Conservation (phyloP, 2,888 invertebrate species). For the Seira musarum region DNA sequence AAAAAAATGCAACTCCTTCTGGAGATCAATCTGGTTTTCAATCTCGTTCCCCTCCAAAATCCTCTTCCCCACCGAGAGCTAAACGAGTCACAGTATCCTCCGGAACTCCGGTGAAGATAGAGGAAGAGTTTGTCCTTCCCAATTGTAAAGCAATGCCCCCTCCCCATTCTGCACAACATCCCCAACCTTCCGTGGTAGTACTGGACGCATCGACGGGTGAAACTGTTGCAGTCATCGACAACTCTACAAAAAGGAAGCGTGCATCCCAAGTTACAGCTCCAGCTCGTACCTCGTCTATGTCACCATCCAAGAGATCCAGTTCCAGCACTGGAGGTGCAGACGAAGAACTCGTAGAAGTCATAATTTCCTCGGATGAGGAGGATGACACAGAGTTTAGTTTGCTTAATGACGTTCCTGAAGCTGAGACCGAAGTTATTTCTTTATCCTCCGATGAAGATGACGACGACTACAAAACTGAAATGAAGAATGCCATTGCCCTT, state of each 20-base stretch:
- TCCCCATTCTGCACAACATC: not conserved
- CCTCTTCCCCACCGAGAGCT: no score
- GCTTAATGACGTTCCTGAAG: conserved; percentile 24
- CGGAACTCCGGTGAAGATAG: no score
- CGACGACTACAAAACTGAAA: conserved; percentile 32
- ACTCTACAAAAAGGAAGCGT: not conserved
- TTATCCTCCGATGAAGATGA: conserved; percentile 44
- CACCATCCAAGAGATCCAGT: not conserved
- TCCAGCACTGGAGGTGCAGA: conserved; percentile 2
- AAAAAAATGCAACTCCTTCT: no score
- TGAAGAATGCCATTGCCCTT: conserved; percentile 27
- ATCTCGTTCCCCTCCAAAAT: no score
- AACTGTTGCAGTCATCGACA: not conserved
- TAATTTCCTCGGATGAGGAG: not conserved
- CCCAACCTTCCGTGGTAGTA: not conserved
- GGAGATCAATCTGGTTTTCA: no score
- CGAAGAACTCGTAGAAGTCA: not conserved
- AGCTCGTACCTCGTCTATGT: not conserved
- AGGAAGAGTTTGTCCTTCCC: conserved; percentile 2
- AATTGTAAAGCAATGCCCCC: not conserved
- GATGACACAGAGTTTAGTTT: conserved; percentile 25
- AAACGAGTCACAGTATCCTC: no score
- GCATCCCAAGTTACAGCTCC: not conserved
- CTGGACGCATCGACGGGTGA: not conserved
- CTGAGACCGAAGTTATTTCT: conserved; percentile 19